Evolutionary conservation across 2,113 vertebrate species (phyloP), one percentile per base, ranked within the genome.

Genomic region (Labeo catla): DNA sequence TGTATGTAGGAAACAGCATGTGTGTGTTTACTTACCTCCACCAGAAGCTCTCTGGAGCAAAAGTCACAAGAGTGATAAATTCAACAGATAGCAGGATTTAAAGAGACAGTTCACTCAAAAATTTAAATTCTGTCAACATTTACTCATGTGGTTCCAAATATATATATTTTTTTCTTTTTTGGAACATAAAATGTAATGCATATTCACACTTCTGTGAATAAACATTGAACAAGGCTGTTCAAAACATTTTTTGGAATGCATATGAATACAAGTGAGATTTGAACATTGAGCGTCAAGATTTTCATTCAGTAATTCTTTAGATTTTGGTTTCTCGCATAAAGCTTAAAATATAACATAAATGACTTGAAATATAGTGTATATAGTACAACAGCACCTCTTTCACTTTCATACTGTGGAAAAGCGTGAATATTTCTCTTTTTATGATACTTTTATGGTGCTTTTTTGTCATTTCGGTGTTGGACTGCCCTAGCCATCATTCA

Each of bases 31-130:
- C 74, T 54, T 36, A 11, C 76, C 76, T 36, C 23, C 13, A 54
- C 76, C 49, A 77, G 76, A 54, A 77, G 49, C 50, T 77, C 47
- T 54, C 76, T 77, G 28, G 49, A 77, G 49, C 49, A 77, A 54
- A 77, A 77, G 49, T 54, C 28, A 36, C 28, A 52, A 6, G 2
- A 10, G 72, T n/a, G 4, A 47, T 47, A 47, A 47, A 47, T 47
- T n/a, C 74, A 34, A 39, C 68, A 50, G 13, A 52, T 72, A 73
- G 1, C 66, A 19, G 39, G 7, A 0, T 76, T 76, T 76, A 76
- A 76, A 76, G 73, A 52, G 76, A 77, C 23, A 34, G 15, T 16
- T 36, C 13, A 36, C 13, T 9, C 28, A 36, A 50, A 77, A 54
- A 77, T 5, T 0, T 4, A 10, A 28, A 36, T 52, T 7, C 3